Evolutionary conservation across 1,140 invertebrate species (phyloP), one percentile per base, ranked within the genome.

Genomic region (Zaprionus tsacasi): DNA sequence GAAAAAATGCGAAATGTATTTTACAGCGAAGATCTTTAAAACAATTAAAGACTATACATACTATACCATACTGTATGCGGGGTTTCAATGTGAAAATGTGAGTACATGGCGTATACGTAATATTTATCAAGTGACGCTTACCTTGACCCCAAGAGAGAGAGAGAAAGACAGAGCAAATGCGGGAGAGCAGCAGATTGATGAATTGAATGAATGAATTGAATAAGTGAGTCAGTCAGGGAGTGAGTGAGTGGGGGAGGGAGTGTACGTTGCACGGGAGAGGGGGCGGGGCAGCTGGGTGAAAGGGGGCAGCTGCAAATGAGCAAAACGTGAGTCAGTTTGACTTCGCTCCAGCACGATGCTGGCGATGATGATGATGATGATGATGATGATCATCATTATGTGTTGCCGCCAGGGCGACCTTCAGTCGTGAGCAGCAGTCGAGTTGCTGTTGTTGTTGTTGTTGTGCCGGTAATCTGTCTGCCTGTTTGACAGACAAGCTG

Each of bases 281-380:
- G 45, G 52, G 76, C 50, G 38, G 52, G 58, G 67, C 11, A 25
- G 48, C 21, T 74, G 70, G 75, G 64, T 48, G 66, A 54, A 66
- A 65, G 70, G 61, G 66, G 69, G 71, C 36, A 59, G 48, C 82
- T 64, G 76, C 66, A 88, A 87, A 89, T 81, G 85, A 85, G 78
- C 69, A 60, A 85, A 88, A 89, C 85, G 85, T 88, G 85, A 88
- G 73, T 85, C 82, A 78, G 64, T 70, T 70, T 52, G 21, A 69
- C 50, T 63, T 11, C 17, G 48, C 38, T 50, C 36, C 40, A 10
- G 21, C 54, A 54, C 50, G 75, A 71, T 69, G 70, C 35, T 59
- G 74, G 54, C 38, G 70, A 55, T 65, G 48, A 25, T 55, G 60
- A 54, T 55, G 69, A 61, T 70, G 77, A 52, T 61, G 54, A 33